Evolutionary conservation across 2,888 invertebrate genomes (phyloP).

Genomic region (Lordiphosa andalusiaca): DNA sequence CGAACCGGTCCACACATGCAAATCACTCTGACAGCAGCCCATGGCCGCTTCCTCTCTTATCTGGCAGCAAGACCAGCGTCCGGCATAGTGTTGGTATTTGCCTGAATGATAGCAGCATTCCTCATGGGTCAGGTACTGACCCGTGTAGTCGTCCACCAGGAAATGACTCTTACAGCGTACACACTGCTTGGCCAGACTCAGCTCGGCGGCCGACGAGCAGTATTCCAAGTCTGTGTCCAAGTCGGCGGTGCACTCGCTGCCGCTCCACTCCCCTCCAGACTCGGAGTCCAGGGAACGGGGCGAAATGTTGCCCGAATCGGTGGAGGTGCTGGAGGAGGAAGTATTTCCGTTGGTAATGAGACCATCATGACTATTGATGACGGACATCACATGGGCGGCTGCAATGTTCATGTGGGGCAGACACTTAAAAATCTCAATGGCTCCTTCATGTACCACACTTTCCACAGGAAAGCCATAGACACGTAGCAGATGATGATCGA

Average conservation of each 20-base stretch:
- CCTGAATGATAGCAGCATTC: conserved; percentile 95
- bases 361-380: conserved; percentile 74
- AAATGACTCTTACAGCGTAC: conserved; percentile 88
- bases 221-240: not conserved
- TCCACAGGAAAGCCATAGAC: conserved; percentile 88
- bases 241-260: conserved; percentile 51
- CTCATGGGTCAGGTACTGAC: conserved; percentile 87
- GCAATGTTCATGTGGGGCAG: conserved; percentile 79
- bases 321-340: conserved; percentile 67
- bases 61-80: conserved; percentile 84
- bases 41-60: conserved; percentile 67
- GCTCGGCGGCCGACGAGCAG: not conserved
- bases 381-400: conserved; percentile 41
- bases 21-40: conserved; percentile 85
- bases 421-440: conserved; percentile 84
- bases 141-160: conserved; percentile 84
- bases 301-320: conserved; percentile 81
- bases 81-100: conserved; percentile 81
- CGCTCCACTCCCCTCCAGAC: conserved; percentile 63
- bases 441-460: conserved; percentile 83
- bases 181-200: conserved; percentile 83
- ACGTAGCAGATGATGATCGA: conserved; percentile 84
- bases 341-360: conserved; percentile 44
- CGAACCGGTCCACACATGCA: conserved; percentile 90
- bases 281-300: conserved; percentile 81